A percentile compares a stretch with the other conserved stretches of the same genome.
Evolutionary conservation across 2,797 vertebrate genomes (phyloP).

Genomic region (Pangasius sanitwongsei): DNA sequence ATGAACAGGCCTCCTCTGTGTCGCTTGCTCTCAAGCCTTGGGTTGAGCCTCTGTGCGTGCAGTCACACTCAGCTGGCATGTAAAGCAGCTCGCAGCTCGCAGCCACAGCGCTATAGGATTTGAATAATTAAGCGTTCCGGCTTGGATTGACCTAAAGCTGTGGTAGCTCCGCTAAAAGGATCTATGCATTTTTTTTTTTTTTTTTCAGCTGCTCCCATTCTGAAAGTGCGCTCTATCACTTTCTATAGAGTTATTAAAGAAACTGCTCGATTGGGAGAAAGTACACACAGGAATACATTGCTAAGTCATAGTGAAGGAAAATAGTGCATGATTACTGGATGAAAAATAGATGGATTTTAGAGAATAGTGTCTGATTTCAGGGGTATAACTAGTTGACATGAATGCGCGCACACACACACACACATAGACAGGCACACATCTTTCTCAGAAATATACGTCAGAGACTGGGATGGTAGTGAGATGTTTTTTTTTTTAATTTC

Average conservation of each 20-base stretch:
- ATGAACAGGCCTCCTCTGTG: background rate
- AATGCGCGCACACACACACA: background rate
- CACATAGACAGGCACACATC: background rate
- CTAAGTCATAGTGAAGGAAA: background rate
- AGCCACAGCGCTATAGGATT: constrained; percentile 8
- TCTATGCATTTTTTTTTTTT: background rate
- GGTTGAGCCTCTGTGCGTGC: no score
- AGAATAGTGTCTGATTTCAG: background rate
- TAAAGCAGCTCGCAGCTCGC: background rate
- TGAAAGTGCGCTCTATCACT: background rate
- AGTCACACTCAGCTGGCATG: constrained; percentile 6
- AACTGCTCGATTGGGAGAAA: background rate
- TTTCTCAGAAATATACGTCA: background rate
- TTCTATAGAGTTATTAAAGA: background rate
- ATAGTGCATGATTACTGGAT: background rate
- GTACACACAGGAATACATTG: background rate
- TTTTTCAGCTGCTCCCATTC: background rate
- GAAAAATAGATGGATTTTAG: background rate
- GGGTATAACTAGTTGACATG: background rate
- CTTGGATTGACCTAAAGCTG: constrained; percentile 1
- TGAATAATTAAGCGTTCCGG: constrained; percentile 25
- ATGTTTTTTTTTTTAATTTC: background rate
- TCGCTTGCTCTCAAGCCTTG: no score
- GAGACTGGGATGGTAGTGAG: background rate
- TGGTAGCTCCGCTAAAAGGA: background rate